These are phyloP conservation scores for Anadara kagoshimensis DNA, from an alignment of 1,140 invertebrate species.

Conservation along the genomic window DNA sequence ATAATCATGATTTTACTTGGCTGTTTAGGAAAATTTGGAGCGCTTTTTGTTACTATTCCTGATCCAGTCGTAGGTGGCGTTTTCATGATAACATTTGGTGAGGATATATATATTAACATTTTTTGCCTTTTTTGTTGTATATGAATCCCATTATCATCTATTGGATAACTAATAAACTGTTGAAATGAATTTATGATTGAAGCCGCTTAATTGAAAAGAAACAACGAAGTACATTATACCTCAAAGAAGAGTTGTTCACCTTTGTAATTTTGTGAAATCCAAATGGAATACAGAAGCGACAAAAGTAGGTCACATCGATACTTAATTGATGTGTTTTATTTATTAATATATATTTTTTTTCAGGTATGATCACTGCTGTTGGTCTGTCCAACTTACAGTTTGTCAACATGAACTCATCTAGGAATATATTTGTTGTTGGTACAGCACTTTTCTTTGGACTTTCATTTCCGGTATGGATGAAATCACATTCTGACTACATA, in stretches of 20 bases:
- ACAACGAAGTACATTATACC: too few relatives aligned
- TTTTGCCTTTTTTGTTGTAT: too few relatives aligned
- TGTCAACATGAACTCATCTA: constrained; percentile 86
- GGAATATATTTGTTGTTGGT: constrained; percentile 91
- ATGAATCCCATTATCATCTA: too few relatives aligned
- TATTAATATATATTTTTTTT: too few relatives aligned
- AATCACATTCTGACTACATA: constrained; percentile 80
- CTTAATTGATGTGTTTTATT: too few relatives aligned
- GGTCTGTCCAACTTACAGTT: constrained; percentile 87
- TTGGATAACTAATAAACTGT: not conserved
- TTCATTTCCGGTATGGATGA: constrained; percentile 83
- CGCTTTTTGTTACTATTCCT: constrained; percentile 90
- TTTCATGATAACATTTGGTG: constrained; percentile 92
- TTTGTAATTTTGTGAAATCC: too few relatives aligned
- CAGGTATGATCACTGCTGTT: constrained; percentile 66
- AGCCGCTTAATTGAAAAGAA: not conserved
- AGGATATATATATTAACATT: not conserved
- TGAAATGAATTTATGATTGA: not conserved
- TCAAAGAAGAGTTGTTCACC: too few relatives aligned
- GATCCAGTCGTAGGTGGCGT: constrained; percentile 90
- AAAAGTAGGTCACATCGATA: too few relatives aligned
- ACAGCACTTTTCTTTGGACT: constrained; percentile 90
- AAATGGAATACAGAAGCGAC: too few relatives aligned
- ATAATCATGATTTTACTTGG: constrained; percentile 86
- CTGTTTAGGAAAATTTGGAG: constrained; percentile 82